Evolutionary conservation across 2,113 vertebrate genomes (phyloP).

Genomic region (Notarius lentiginosus): DNA sequence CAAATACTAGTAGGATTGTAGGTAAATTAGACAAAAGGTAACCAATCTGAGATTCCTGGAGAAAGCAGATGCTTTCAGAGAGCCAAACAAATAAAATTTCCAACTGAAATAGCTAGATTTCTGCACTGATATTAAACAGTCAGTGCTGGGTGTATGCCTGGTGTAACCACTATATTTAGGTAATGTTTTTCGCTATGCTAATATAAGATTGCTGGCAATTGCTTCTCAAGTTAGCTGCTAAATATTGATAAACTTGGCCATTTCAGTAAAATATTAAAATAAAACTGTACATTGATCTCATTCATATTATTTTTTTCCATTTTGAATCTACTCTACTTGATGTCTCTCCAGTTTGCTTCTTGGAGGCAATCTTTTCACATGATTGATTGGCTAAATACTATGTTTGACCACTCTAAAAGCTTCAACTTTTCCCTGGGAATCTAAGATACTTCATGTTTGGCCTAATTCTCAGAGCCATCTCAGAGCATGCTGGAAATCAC

Average conservation of each 20-base stretch:
- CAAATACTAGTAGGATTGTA: background rate
- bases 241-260: background rate
- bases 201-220: background rate
- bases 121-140: background rate
- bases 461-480: background rate
- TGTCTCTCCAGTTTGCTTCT: background rate
- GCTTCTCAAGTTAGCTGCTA: background rate
- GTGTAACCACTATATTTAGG: background rate
- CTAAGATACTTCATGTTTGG: background rate
- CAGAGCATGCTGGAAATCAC: no score
- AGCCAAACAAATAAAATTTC: background rate
- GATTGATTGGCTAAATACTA: no score
- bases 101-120: background rate
- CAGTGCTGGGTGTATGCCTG: background rate
- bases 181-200: background rate
- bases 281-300: background rate
- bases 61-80: background rate
- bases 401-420: no score
- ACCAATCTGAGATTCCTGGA: background rate
- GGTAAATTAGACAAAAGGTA: background rate
- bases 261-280: background rate
- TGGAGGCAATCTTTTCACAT: no score
- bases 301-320: background rate
- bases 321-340: background rate
- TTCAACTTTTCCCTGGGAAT: background rate